Evolutionary conservation across 2,113 vertebrate genomes (phyloP).

Genomic region (Hippocampus mohnikei): DNA sequence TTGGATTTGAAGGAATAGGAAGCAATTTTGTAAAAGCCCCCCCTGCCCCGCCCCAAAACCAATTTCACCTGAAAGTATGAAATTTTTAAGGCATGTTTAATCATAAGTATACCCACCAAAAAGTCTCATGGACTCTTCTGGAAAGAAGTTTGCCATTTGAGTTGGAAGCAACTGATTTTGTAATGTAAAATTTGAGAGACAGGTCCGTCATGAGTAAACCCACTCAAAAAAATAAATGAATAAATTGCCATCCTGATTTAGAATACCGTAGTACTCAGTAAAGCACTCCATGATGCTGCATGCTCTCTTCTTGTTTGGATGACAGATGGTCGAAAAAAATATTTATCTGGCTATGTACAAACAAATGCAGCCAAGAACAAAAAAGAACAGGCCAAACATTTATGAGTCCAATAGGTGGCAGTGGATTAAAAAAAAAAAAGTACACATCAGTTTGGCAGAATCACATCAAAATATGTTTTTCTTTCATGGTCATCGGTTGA

Average conservation of each 20-base stretch:
- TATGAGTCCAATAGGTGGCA: neutral
- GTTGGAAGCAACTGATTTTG: neutral
- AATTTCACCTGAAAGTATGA: no score
- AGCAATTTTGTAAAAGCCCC: no score
- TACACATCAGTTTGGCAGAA: neutral
- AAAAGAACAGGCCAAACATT: neutral
- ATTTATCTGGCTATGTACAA: neutral
- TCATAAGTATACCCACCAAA: no score
- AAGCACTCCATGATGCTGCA: neutral
- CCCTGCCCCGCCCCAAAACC: no score
- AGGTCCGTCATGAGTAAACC: no score
- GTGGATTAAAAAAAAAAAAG: neutral
- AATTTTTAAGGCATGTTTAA: no score
- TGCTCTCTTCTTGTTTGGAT: neutral
- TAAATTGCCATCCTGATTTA: neutral
- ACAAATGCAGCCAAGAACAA: neutral
- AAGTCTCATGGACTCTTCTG: no score
- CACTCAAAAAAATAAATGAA: no score
- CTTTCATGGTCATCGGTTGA: neutral
- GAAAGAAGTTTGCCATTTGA: no score
- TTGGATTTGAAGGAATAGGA: no score
- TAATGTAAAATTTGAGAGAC: no score
- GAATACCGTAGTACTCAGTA: neutral
- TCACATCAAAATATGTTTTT: neutral
- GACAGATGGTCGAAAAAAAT: neutral